Conservation (phyloP, 2,888 invertebrate species). For the Brenthis hecate region DNA sequence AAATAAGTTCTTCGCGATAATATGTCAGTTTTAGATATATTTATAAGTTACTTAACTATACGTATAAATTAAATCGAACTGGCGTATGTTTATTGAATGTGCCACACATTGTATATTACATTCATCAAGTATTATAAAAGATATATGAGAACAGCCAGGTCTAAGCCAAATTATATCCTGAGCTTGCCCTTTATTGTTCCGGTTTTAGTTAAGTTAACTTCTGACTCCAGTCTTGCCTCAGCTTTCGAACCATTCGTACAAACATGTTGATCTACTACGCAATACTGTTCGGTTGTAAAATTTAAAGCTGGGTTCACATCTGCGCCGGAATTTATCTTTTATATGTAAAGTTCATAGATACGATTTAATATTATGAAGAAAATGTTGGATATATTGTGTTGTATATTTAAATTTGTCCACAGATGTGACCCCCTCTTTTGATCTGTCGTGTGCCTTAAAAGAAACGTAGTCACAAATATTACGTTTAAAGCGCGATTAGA, state of each 20-base stretch:
- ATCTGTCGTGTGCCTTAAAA: constrained; percentile 32
- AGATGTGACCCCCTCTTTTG: constrained; percentile 15
- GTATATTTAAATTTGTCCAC: no score
- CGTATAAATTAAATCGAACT: neutral
- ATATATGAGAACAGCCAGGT: constrained; percentile 26
- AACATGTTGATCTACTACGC: constrained; percentile 6
- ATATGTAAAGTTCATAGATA: constrained; percentile 2
- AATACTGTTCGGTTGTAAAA: constrained; percentile 13
- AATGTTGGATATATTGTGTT: neutral
- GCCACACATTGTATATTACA: neutral
- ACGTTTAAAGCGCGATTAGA: constrained; percentile 5
- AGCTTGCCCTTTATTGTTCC: constrained; percentile 42
- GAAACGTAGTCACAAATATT: constrained; percentile 31
- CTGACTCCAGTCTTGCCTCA: constrained; percentile 17
- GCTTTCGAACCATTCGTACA: constrained; percentile 17
- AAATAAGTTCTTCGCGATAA: no score
- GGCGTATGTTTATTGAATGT: no score
- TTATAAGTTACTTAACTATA: neutral
- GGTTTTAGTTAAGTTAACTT: constrained; percentile 17
- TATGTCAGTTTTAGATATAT: neutral
- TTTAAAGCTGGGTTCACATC: constrained; percentile 20
- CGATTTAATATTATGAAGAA: neutral
- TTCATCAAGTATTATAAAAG: neutral
- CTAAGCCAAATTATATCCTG: constrained; percentile 34
- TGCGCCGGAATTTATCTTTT: neutral